Percentiles rank a stretch among this genome's conserved stretches.
Evolutionary conservation across 2,888 invertebrate species (phyloP).

Genomic region (Phaonia tiefii): DNA sequence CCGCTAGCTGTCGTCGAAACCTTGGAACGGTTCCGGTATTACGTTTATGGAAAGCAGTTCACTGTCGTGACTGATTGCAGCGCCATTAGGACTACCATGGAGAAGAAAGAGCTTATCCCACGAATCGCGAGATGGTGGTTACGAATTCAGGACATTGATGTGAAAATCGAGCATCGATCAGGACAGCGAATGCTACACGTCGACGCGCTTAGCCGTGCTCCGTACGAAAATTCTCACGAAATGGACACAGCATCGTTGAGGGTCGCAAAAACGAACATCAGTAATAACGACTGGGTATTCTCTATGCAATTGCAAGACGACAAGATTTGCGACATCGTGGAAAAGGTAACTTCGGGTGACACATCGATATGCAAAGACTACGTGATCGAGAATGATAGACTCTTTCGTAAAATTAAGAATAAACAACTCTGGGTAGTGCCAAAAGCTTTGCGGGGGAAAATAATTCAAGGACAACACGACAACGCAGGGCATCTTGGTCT

Average conservation of each 20-base stretch:
- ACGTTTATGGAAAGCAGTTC: conserved; percentile 47
- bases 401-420: conserved; percentile 25
- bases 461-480: conserved; percentile 40
- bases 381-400: conserved; percentile 29
- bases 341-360: conserved; percentile 2
- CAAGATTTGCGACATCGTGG: conserved; percentile 6
- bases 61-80: conserved; percentile 55
- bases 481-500: conserved; percentile 38
- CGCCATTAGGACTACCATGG: conserved; percentile 45
- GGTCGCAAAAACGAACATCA: conserved; percentile 19
- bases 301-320: conserved; percentile 60
- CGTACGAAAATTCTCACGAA: conserved; percentile 14
- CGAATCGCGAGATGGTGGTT: conserved; percentile 59
- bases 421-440: conserved; percentile 39
- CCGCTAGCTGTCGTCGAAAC: conserved; percentile 60
- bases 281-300: conserved; percentile 55
- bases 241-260: conserved; percentile 32
- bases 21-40: conserved; percentile 53
- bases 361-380: neutral
- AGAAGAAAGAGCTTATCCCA: conserved; percentile 42
- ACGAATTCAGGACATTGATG: neutral
- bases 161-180: too few relatives aligned
- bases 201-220: neutral
- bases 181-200: neutral
- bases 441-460: conserved; percentile 30